Base-by-base conservation (phyloP, 2,113 vertebrate species). In the Elanoides forficatus region DNA sequence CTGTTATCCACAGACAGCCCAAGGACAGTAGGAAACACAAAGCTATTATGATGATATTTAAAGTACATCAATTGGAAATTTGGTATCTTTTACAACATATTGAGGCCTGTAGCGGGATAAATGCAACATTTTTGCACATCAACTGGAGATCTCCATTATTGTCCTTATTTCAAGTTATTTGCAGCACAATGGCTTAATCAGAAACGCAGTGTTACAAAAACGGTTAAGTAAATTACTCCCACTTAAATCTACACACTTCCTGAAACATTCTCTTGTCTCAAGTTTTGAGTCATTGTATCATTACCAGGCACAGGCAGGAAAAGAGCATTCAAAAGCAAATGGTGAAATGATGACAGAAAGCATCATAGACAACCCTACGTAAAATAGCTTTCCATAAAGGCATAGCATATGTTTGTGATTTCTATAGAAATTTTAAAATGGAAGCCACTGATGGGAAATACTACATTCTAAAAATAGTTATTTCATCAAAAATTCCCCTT, bases 201-300 rank as follows among this genome's bases (percentile, higher is more conserved):
- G 90, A 74, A 90, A 88, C 88, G 38, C 20, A 27, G 55, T 10
- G 11, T 43, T 67, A 81, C 27, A 72, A 86, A 95, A 90, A 2
- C 38, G 88, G 93, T 43, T 29, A 92, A 97, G 90, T 55, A 91
- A 95, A 92, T 95, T 50, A 88, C 96, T 88, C 95, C 92, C 88
- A 97, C 94, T 89, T 83, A 86, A 96, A 95, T 74, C 95, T 86
- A 95, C 95, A 86, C 88, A 91, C 91, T 89, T 95, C 91, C 95
- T 30, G 9, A 90, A 92, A 88, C 52, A 40, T 65, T 91, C 86
- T 95, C 94, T 91, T 92, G 72, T 86, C 67, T 95, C 76, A 74
- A 81, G 53, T 88, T 95, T 97, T 97, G 97, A 95, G 81, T 97
- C 95, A 95, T 20, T 95, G 59, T 92, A 81, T 56, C 81, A 81